phyloP scores from a whole-genome alignment of 2,113 vertebrate genomes.

The Actenoides lindsayi region DNA sequence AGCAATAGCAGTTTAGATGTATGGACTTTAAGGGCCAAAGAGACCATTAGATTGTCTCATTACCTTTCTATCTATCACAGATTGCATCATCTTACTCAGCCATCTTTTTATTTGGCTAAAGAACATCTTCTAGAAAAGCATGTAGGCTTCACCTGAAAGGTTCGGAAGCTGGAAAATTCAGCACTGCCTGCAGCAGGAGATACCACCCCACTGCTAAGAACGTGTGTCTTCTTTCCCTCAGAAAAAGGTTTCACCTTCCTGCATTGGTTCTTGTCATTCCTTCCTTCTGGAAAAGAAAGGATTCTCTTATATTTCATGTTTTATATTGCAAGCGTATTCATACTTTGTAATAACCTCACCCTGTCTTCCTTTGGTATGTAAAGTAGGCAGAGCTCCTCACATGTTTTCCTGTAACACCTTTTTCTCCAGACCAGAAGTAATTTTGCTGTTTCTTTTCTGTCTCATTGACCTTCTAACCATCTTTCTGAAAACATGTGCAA shows the following conservation, averaged over 20 bases:
- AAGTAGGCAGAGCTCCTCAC: not conserved
- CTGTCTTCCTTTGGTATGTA: not conserved
- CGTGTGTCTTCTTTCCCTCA: not conserved
- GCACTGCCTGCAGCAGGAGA: not conserved
- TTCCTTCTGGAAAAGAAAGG: slow-evolving; percentile 13
- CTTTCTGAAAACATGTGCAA: not conserved
- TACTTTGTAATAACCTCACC: not conserved
- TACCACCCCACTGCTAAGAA: not conserved
- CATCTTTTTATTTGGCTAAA: not conserved
- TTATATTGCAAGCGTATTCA: not conserved
- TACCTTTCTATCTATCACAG: not conserved
- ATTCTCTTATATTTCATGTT: not conserved
- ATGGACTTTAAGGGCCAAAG: not conserved
- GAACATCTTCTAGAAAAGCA: not conserved
- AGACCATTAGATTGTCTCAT: not conserved
- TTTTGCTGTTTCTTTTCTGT: not conserved
- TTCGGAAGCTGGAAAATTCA: not conserved
- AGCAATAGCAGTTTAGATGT: not conserved
- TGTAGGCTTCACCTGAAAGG: not conserved
- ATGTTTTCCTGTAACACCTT: not conserved
- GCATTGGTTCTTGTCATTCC: not conserved
- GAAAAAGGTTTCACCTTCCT: not conserved
- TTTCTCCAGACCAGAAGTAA: not conserved
- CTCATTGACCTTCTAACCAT: not conserved
- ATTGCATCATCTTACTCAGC: not conserved